A percentile compares a stretch with the other conserved stretches of the same genome.
phyloP scores from a whole-genome alignment of 1,140 invertebrate species.

The Aphelinus atriplicis region DNA sequence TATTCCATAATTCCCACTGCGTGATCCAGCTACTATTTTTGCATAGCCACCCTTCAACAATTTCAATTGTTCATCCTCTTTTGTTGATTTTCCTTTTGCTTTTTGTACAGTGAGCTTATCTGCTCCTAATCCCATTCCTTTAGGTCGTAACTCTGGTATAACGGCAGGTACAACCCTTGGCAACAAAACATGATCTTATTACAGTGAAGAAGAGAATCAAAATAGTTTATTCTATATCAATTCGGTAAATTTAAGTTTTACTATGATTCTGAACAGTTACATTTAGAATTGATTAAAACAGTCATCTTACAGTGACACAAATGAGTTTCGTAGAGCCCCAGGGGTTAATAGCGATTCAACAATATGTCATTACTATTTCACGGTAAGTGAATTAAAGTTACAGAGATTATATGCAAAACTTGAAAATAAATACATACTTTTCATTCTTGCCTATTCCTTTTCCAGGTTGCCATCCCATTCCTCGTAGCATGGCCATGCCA shows the following conservation, averaged over 20 bases:
- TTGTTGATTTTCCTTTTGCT: slow-evolving; percentile 63
- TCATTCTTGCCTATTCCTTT: slow-evolving; percentile 76
- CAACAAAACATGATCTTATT: neutral
- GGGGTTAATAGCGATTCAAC: too few species aligned
- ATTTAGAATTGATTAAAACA: too few species aligned
- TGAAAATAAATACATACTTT: slow-evolving; percentile 58
- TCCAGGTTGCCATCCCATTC: slow-evolving; percentile 91
- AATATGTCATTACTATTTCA: too few species aligned
- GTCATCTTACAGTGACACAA: too few species aligned
- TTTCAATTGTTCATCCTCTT: slow-evolving; percentile 70
- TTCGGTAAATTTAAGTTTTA: neutral
- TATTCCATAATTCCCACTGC: slow-evolving; percentile 83
- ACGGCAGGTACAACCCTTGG: slow-evolving; percentile 66
- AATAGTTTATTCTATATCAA: neutral
- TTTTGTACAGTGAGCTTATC: slow-evolving; percentile 73
- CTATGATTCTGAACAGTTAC: too few species aligned
- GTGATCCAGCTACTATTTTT: slow-evolving; percentile 77
- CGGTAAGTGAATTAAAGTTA: too few species aligned
- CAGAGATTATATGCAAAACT: neutral
- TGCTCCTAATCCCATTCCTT: slow-evolving; percentile 92
- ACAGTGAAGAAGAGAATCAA: neutral
- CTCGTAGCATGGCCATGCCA: slow-evolving; percentile 91
- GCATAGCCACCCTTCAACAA: slow-evolving; percentile 76
- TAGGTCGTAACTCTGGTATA: slow-evolving; percentile 78
- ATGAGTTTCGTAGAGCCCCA: too few species aligned